Evolutionary conservation across 2,888 invertebrate genomes (phyloP).

Genomic region (Prenolepis imparis): DNA sequence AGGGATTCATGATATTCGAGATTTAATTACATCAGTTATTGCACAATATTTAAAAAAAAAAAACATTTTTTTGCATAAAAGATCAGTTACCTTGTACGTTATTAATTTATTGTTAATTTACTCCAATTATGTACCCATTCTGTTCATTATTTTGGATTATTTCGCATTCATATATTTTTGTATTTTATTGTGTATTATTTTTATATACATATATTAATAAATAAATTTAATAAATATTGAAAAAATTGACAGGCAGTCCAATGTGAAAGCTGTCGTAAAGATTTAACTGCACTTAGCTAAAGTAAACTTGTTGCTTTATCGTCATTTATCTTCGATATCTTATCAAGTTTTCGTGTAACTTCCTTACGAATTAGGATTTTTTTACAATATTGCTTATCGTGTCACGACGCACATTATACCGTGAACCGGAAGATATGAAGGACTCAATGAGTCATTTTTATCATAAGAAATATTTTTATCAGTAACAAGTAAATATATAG

Average conservation of each 20-base stretch:
- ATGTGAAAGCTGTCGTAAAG: neutral
- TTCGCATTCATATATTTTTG: neutral
- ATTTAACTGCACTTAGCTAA: neutral
- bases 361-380: neutral
- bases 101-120: neutral
- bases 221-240: neutral
- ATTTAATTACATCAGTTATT: constrained; percentile 16
- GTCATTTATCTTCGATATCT: neutral
- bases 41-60: neutral
- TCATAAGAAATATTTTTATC: neutral
- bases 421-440: neutral
- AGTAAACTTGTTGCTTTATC: constrained; percentile 12
- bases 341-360: constrained; percentile 16
- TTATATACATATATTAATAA: neutral
- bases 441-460: constrained; percentile 10
- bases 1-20: neutral
- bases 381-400: constrained; percentile 18
- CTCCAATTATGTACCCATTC: neutral
- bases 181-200: neutral
- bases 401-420: neutral
- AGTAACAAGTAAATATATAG: neutral
- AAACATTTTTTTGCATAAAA: neutral
- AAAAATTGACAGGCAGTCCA: neutral
- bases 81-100: neutral
- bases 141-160: neutral